Evolutionary conservation across 2,797 vertebrate genomes (phyloP), one percentile per base, ranked within the genome.

Genomic region (Melanotaenia maccullochi): DNA sequence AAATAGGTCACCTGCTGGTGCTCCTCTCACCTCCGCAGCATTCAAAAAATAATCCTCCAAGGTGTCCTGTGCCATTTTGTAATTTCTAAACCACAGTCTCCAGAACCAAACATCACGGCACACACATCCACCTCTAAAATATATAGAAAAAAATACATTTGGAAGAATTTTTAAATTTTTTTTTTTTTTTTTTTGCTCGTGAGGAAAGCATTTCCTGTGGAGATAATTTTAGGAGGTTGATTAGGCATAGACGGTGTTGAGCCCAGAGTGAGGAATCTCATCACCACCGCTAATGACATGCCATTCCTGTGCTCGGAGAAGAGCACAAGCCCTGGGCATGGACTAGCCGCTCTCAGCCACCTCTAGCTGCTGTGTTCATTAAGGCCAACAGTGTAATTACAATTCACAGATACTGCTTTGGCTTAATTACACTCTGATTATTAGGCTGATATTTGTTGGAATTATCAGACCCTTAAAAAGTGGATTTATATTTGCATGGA

Each of bases 351-450:
- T 83, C 86, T 88, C 88, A 87, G 84, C 86, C 84, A 91, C 84
- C 86, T 91, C 88, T 78, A 86, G 80, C 91, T 86, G 83, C 90
- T 77, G 89, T 91, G 89, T 93, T 94, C 93, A 94, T 94, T 93
- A 93, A 88, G 87, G 82, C 87, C 85, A 89, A 85, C 85, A 73
- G 85, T 83, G 86, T 93, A 92, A 92, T 90, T 91, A 89, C 87
- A 87, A 88, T 88, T 88, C 83, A 84, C 84, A 90, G 91, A 92
- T 90, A 89, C 87, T 76, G 87, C 78, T 65, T 89, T 73, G 81
- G 82, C 84, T 93, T 93, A 91, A 91, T 92, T 91, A 89, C 87
- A 86, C 71, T 71, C 90, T 90, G 89, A 92, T 92, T 91, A 91
- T 87, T 85, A 86, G 78, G 68, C 85, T 87, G 89, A 92, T 90